These are phyloP conservation scores for Elaphurus davidianus DNA, from an alignment of 2,113 vertebrate genomes.

Conservation along the genomic window DNA sequence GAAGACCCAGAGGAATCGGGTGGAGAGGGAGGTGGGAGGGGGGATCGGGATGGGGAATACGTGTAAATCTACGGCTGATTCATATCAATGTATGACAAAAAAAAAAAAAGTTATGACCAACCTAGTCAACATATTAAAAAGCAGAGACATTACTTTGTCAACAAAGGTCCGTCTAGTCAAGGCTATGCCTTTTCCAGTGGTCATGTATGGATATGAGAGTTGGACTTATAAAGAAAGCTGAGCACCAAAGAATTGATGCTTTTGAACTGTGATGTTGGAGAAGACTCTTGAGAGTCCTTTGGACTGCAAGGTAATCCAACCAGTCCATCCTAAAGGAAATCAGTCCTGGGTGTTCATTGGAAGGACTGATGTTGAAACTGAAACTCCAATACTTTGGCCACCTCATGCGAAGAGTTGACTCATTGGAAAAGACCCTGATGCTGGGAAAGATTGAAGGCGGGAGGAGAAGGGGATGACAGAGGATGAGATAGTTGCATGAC, in stretches of 20 bases:
- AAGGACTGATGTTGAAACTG: background rate
- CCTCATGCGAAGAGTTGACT: accelerated
- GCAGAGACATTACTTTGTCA: background rate
- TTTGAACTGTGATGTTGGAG: background rate
- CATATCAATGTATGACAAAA: too few species aligned
- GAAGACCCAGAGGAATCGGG: too few species aligned
- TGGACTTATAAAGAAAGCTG: background rate
- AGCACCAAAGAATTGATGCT: background rate
- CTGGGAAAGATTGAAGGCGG: background rate
- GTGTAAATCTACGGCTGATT: too few species aligned
- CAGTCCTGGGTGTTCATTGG: background rate
- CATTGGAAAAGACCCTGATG: background rate
- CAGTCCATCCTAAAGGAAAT: background rate
- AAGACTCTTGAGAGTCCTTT: background rate
- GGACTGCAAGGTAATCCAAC: background rate
- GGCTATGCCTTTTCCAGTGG: background rate
- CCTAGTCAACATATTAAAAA: background rate
- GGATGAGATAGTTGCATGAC: background rate
- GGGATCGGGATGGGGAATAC: too few species aligned
- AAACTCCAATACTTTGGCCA: background rate
- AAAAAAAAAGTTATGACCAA: background rate
- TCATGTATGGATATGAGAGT: background rate
- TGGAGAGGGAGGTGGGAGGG: too few species aligned
- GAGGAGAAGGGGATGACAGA: background rate
- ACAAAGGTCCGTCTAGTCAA: background rate